Base-by-base conservation (phyloP, 2,113 vertebrate species). In the Lepisosteus osseus region DNA sequence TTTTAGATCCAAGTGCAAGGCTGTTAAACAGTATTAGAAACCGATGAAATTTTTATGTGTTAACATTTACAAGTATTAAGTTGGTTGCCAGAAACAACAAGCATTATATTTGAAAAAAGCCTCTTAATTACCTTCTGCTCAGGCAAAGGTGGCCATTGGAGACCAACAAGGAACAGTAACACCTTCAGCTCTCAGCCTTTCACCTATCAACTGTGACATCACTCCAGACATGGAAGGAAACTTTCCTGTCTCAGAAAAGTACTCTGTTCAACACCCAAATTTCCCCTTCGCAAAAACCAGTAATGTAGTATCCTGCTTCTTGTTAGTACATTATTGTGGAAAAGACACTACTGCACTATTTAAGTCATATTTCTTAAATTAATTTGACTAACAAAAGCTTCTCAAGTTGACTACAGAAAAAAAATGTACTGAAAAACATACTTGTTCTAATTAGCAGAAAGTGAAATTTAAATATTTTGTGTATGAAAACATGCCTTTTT, bases 51-150 rank as follows among this genome's bases (percentile, higher is more conserved):
- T 57, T 29, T 9, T 57, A 43, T 43, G 51, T 69, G 29, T 5
- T 29, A 51, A 13, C 41, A 72, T 66, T 66, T 17, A 43, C 6
- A 41, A 74, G 51, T 55, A 68, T 55, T 64, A 69, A 29, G 45
- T 3, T 40, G 14, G 42, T 40, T 67, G 57, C 44, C 66, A 63
- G 44, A 63, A 57, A 67, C 57, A 69, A 62, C 67, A 69, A 29
- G n/a, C 14, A 57, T 42, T 74, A 63, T 68, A 68, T 47, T 61
- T 61, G 45, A 45, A 65, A 13, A 45, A 61, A 51, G 47, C 54
- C 2, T 15, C 44, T 68, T n/a, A 69, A 57, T 68, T 13, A 51
- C 43, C 14, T 66, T n/a, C 17, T 54, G 54, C 45, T 57, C 40
- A 72, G 51, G 63, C 57, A 44, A 51, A n/a, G 14, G 12, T 6